These are phyloP conservation scores for Kryptopterus vitreolus DNA, from an alignment of 2,797 vertebrate genomes.

Conservation along the genomic window DNA sequence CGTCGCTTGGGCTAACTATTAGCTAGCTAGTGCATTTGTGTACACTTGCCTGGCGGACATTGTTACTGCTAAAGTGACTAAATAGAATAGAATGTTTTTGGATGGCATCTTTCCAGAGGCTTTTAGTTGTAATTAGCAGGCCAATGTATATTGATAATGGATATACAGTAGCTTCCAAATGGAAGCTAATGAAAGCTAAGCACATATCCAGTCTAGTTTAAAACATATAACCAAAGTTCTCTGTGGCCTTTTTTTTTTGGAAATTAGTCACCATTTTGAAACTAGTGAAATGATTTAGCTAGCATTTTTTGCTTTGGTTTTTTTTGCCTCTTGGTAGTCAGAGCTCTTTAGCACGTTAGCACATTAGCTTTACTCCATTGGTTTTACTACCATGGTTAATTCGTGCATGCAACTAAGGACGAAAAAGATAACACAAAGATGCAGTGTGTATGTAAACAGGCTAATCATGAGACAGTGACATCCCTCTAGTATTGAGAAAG, in stretches of 20 bases:
- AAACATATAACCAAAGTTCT: not conserved
- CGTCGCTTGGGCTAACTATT: not conserved
- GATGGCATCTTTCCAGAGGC: not conserved
- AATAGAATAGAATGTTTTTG: not conserved
- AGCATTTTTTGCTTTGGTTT: too few species aligned
- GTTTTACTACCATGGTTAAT: conserved; percentile 20
- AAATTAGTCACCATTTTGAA: not conserved
- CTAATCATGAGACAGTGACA: conserved; percentile 17
- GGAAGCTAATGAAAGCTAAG: not conserved
- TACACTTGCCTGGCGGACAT: not conserved
- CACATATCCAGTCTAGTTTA: not conserved
- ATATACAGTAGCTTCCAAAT: not conserved
- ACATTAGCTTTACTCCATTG: conserved; percentile 7
- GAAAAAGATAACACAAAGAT: not conserved
- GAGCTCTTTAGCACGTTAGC: not conserved
- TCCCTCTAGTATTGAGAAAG: conserved; percentile 16
- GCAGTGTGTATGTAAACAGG: conserved; percentile 14
- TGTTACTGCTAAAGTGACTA: not conserved
- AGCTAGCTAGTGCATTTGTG: not conserved
- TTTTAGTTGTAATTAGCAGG: conserved; percentile 12
- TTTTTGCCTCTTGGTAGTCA: not conserved
- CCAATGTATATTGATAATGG: not conserved
- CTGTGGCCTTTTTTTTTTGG: not conserved
- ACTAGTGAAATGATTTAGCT: not conserved
- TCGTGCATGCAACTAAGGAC: not conserved